A percentile compares a stretch with the other conserved stretches of the same genome.
These are phyloP conservation scores for Hoplodrina ambigua DNA, from an alignment of 2,888 invertebrate genomes.

Conservation along the genomic window DNA sequence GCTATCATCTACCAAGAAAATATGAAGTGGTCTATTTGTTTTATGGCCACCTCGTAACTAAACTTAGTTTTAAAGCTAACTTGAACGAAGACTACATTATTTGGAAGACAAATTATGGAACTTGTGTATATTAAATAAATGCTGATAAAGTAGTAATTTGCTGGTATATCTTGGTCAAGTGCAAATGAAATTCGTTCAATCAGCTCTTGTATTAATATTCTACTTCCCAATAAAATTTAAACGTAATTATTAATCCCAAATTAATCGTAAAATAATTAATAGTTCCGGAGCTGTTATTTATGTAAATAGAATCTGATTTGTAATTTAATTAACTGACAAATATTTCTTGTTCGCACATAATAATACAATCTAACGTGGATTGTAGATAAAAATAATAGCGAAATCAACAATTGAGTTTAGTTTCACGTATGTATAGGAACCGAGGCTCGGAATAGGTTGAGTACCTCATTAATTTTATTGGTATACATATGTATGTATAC, in stretches of 20 bases:
- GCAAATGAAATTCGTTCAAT: neutral
- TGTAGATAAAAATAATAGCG: neutral
- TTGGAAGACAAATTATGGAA: conserved; percentile 23
- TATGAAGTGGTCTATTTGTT: conserved; percentile 70
- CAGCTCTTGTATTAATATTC: neutral
- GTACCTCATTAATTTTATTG: too few species aligned
- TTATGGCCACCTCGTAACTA: conserved; percentile 62
- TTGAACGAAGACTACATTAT: conserved; percentile 20
- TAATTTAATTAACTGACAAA: too few species aligned
- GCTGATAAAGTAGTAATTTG: neutral
- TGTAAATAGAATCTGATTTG: too few species aligned
- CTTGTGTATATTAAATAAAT: conserved; percentile 13
- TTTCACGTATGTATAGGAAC: neutral
- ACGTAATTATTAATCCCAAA: neutral
- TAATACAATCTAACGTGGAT: too few species aligned
- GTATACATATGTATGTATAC: neutral
- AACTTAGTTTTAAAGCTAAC: conserved; percentile 55
- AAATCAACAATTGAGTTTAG: neutral
- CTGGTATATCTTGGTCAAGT: neutral
- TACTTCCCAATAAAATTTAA: neutral
- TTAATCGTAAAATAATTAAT: too few species aligned
- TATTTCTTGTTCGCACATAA: too few species aligned
- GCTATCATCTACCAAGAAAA: conserved; percentile 69
- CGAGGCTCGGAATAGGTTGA: neutral
- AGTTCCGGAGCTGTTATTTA: too few species aligned